Percentiles rank a stretch among this genome's conserved stretches.
phyloP scores from a whole-genome alignment of 2,888 invertebrate species.

The Herminia tarsipennalis region DNA sequence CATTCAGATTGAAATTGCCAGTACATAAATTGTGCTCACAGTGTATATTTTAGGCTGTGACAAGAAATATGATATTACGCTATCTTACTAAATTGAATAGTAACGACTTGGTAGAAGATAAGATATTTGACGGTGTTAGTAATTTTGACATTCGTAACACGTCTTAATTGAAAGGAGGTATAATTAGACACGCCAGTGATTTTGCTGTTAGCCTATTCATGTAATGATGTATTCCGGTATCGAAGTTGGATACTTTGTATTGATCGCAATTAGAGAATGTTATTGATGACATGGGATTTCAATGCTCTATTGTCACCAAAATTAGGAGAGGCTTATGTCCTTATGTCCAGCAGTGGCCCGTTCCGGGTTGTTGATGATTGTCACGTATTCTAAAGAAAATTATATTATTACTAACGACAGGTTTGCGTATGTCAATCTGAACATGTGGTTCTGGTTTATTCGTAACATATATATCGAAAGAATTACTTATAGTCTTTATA shows the following conservation, averaged over 20 bases:
- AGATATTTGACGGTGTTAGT: slow-evolving; percentile 47
- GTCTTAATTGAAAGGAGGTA: slow-evolving; percentile 50
- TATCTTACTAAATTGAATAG: slow-evolving; percentile 38
- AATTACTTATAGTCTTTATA: too few relatives aligned
- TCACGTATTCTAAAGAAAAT: too few relatives aligned
- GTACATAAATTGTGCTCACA: not conserved
- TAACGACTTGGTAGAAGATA: slow-evolving; percentile 48
- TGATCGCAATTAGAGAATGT: not conserved
- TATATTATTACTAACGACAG: too few relatives aligned
- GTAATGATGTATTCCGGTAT: slow-evolving; percentile 39
- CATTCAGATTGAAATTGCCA: slow-evolving; percentile 8
- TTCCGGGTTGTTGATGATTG: too few relatives aligned
- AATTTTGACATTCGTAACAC: slow-evolving; percentile 57
- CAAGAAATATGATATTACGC: slow-evolving; percentile 33
- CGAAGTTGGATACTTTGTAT: slow-evolving; percentile 21
- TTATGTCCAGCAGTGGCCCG: too few relatives aligned
- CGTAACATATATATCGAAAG: too few relatives aligned
- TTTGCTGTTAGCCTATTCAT: slow-evolving; percentile 41
- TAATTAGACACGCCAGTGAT: slow-evolving; percentile 53
- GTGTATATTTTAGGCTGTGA: slow-evolving; percentile 23
- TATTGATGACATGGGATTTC: not conserved
- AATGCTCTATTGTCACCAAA: not conserved
- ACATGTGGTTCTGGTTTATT: too few relatives aligned
- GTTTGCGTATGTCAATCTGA: too few relatives aligned
- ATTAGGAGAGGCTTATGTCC: too few relatives aligned